Base-by-base conservation (phyloP, 2,888 invertebrate species). In the Aphidoletes aphidimyza region DNA sequence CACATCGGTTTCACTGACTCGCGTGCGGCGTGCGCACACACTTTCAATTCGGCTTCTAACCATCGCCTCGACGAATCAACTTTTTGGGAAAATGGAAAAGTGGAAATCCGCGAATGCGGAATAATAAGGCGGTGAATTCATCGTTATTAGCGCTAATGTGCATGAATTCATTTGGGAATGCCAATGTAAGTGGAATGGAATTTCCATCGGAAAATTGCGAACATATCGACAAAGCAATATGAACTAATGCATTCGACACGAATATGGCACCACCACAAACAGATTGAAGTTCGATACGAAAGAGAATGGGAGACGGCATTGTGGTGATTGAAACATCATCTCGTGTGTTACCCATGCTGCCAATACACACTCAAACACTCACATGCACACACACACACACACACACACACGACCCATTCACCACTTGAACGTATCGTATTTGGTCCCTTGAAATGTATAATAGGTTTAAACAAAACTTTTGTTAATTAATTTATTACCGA, bases 401-500 rank as follows among this genome's bases (percentile, higher is more conserved):
- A n/a, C n/a, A n/a, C n/a, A n/a, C n/a, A n/a, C n/a, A n/a, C n/a
- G n/a, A n/a, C 22, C 54, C 22, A 54, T 54, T 1, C 22, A 54
- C 54, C n/a, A 54, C 22, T 22, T 9, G 22, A 54, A 54, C 54
- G 54, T 54, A 54, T 54, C 54, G 54, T 22, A 54, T 54, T 54
- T 54, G 54, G 54, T 54, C 54, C 54, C 54, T 54, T 54, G 54
- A 54, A 54, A 54, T 54, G 54, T 54, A 54, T 54, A 54, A 54
- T 54, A 54, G 54, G 54, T 54, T 54, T 54, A 22, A 54, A 54
- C 54, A 54, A 54, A 54, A 54, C 36, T 69, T 69, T 69, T 69
- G 30, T 69, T 69, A 69, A 69, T 69, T 30, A 69, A 69, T 69
- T 69, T 69, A 69, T 69, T 69, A 69, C 69, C 69, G 34, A 69